Base-by-base conservation (phyloP, 2,888 invertebrate genomes). In the Drosophila mimica region DNA sequence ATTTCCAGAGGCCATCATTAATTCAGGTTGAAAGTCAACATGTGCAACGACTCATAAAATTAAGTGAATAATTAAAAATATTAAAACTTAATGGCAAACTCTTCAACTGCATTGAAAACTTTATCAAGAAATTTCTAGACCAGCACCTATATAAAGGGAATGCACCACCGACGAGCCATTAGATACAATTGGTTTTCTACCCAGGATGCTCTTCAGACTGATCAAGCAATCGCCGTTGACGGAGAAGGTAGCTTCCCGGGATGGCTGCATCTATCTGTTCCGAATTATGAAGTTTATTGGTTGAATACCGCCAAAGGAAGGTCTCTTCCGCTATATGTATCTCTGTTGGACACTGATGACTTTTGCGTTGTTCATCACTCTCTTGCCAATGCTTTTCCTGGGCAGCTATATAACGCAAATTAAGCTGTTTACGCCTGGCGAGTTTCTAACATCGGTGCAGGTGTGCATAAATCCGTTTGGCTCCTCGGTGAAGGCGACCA, bases 381-480 rank as follows among this genome's bases (percentile, higher is more conserved):
- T 82, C 25, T n/a, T 91, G 51, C 89, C 89, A 2, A 38, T 91
- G 5, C 76, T 74, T 0, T 83, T 88, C 17, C 66, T 85, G 0
- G 73, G 77, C 20, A 89, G 85, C 61, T 90, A 83, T 17, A 61
- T 79, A 28, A 81, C 76, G 3, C 73, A 79, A 34, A 80, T 83
- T 6, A 83, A 74, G 34, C 28, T 61, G 20, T 90, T 91, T 49
- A 53, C 76, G 9, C 85, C 89, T 0, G 83, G 84, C 7, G 82
- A 82, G 34, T 90, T 91, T 31, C 74, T 91, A 0, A 88, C 91
- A 9, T 91, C 91, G 1, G 72, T 91, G 34, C 89, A 90, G 68
- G 79, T 81, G 25, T 78, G 82, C 66, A 65, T 91, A 33, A 91
- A 91, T 51, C 79, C 79, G 0, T 76, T 79, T 9, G 90, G 91